These are phyloP conservation scores for Harpegnathos saltator DNA, from an alignment of 1,140 invertebrate genomes.

Conservation along the genomic window DNA sequence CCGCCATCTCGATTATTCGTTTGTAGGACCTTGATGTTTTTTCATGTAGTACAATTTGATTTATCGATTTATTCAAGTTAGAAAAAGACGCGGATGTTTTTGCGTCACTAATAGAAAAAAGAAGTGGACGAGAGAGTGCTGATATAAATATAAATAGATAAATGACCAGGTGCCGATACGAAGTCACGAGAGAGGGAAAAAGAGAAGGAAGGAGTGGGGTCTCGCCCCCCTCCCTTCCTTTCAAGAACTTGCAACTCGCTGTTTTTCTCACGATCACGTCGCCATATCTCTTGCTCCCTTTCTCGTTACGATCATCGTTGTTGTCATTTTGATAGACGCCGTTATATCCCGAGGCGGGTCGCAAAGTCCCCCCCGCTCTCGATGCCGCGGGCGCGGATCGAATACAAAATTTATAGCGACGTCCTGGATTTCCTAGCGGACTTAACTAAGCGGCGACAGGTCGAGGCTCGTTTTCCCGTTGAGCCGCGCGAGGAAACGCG, in stretches of 20 bases:
- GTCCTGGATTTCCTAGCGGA: constrained; percentile 46
- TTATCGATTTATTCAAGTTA: too few species aligned
- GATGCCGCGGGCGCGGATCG: constrained; percentile 49
- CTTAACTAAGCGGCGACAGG: constrained; percentile 43
- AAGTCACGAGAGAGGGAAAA: too few species aligned
- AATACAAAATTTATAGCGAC: constrained; percentile 69
- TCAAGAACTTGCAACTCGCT: neutral
- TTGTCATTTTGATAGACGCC: neutral
- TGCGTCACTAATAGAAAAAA: too few species aligned
- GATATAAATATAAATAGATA: too few species aligned
- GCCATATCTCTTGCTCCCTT: neutral
- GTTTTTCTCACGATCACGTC: neutral
- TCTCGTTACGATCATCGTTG: neutral
- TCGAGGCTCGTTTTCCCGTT: constrained; percentile 14
- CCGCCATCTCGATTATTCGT: too few species aligned
- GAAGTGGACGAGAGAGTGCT: too few species aligned
- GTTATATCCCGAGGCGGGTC: constrained; percentile 29
- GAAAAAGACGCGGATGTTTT: too few species aligned
- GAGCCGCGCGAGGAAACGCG: constrained; percentile 35
- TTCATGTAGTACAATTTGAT: too few species aligned
- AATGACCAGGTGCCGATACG: too few species aligned
- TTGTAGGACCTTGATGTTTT: too few species aligned
- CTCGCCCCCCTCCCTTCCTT: too few species aligned
- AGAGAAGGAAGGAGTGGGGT: too few species aligned
- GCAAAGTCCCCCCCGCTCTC: neutral